Evolutionary conservation across 2,797 vertebrate genomes (phyloP).

Genomic region (Potorous gilbertii): DNA sequence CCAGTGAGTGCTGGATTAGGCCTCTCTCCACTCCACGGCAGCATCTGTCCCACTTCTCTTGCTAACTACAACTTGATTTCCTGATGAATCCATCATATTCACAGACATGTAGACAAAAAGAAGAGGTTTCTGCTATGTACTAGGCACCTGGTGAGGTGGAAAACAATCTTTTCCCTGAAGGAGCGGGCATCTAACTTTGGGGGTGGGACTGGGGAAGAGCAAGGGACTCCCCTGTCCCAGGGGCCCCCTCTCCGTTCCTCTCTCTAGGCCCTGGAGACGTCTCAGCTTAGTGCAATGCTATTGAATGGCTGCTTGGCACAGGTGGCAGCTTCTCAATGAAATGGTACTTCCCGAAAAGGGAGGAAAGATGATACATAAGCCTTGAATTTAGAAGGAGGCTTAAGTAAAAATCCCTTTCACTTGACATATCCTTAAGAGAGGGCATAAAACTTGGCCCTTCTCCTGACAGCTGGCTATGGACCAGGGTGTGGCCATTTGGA

Average conservation of each 20-base stretch:
- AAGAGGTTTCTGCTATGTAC: background rate
- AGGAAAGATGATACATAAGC: slow-evolving; percentile 68
- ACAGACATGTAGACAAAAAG: background rate
- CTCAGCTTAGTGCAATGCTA: slow-evolving; percentile 56
- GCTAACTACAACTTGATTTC: too few relatives aligned
- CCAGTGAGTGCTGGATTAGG: too few relatives aligned
- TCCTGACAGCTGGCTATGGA: slow-evolving; percentile 48
- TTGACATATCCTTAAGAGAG: slow-evolving; percentile 76
- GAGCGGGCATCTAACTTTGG: too few relatives aligned
- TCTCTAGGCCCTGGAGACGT: too few relatives aligned
- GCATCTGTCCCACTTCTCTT: background rate
- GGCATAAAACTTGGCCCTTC: slow-evolving; percentile 50
- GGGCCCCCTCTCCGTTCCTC: too few relatives aligned
- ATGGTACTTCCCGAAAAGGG: slow-evolving; percentile 64
- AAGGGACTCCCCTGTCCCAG: too few relatives aligned
- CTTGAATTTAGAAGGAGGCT: slow-evolving; percentile 68
- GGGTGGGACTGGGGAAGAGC: too few relatives aligned
- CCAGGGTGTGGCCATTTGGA: too few relatives aligned
- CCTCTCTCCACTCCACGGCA: too few relatives aligned
- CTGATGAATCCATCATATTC: background rate
- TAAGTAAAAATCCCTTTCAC: slow-evolving; percentile 62
- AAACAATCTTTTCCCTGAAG: too few relatives aligned
- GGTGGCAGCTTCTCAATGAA: slow-evolving; percentile 77
- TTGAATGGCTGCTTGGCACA: slow-evolving; percentile 76
- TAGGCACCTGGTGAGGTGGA: too few relatives aligned